Evolutionary conservation across 2,113 vertebrate species (phyloP).

Genomic region (Oryzias javanicus): DNA sequence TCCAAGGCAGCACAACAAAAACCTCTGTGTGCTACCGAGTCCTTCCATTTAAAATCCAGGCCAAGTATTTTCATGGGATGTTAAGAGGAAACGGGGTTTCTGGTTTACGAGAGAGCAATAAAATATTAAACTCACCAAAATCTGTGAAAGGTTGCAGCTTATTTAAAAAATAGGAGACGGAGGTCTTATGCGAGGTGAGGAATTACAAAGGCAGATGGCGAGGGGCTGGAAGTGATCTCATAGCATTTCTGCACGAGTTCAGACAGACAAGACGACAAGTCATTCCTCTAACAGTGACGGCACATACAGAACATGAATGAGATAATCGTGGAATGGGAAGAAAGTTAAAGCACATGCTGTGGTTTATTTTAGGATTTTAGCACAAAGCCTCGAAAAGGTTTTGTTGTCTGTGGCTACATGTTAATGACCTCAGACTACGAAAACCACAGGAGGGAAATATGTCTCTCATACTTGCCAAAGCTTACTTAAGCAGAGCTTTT

Average conservation of each 20-base stretch:
- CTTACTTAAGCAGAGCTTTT: slow-evolving; percentile 21
- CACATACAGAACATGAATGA: slow-evolving; percentile 4
- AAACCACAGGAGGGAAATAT: slow-evolving; percentile 19
- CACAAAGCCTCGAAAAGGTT: slow-evolving; percentile 22
- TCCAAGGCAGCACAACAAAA: slow-evolving; percentile 22
- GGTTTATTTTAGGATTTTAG: slow-evolving; percentile 44
- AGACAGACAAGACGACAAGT: slow-evolving; percentile 15
- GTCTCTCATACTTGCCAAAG: not conserved
- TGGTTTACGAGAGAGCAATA: slow-evolving; percentile 59
- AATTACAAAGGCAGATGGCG: slow-evolving; percentile 53
- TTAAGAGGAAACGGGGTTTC: slow-evolving; percentile 37
- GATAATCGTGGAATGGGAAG: slow-evolving; percentile 16
- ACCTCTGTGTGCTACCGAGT: slow-evolving; percentile 5
- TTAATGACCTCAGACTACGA: slow-evolving; percentile 23
- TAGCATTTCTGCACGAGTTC: slow-evolving; percentile 7
- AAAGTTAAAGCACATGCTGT: slow-evolving; percentile 45
- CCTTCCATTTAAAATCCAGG: slow-evolving; percentile 9
- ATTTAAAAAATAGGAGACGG: slow-evolving; percentile 30
- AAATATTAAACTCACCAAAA: slow-evolving; percentile 36
- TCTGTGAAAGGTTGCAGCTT: slow-evolving; percentile 39
- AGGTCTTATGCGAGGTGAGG: slow-evolving; percentile 28
- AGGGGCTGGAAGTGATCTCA: slow-evolving; percentile 40
- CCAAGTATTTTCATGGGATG: slow-evolving; percentile 51
- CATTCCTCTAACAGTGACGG: not conserved
- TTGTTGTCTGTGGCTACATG: slow-evolving; percentile 12